phyloP scores from a whole-genome alignment of 2,888 invertebrate genomes.

The Protula sp. region DNA sequence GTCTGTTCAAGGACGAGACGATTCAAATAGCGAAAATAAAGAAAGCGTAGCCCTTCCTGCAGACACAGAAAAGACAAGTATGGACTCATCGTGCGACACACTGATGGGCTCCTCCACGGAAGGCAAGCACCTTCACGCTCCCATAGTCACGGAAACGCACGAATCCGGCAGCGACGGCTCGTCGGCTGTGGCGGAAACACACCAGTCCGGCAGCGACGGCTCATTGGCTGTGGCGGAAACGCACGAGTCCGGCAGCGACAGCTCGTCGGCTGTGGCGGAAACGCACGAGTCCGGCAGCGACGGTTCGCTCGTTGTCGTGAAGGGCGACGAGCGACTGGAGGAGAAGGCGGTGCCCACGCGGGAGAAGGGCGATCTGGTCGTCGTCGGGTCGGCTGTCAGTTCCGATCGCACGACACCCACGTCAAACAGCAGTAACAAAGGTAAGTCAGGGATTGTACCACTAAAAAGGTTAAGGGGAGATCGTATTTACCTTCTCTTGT shows the following conservation, averaged over 20 bases:
- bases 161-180: neutral
- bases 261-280: constrained; percentile 52
- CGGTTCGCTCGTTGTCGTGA: no score
- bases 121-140: neutral
- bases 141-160: neutral
- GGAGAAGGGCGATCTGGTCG: constrained; percentile 42
- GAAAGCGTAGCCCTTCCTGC: constrained; percentile 58
- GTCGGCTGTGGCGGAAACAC: constrained; percentile 55
- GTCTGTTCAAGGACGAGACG: no score
- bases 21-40: no score
- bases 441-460: neutral
- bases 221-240: no score
- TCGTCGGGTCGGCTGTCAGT: constrained; percentile 29
- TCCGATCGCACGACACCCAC: constrained; percentile 27
- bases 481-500: neutral
- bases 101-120: neutral
- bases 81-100: constrained; percentile 46
- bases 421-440: constrained; percentile 10
- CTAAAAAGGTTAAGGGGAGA: neutral
- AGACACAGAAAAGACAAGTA: constrained; percentile 66
- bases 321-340: no score
- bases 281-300: no score
- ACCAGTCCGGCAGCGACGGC: no score
- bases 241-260: neutral
- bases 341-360: no score